Conservation (phyloP, 2,797 vertebrate genomes). For the Pterois miles region DNA sequence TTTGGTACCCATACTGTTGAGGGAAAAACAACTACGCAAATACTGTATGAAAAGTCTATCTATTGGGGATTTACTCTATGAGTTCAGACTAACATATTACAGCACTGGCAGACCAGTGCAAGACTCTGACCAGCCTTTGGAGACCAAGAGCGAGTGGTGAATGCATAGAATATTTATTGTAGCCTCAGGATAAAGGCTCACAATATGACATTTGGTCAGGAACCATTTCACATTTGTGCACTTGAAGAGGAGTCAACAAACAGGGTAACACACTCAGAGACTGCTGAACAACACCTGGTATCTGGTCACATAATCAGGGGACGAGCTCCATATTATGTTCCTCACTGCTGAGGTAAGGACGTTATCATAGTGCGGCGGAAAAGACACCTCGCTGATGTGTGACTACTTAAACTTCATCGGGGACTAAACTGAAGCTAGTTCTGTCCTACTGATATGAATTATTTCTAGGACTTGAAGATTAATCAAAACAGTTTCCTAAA, state of each 20-base stretch:
- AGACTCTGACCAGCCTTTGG: neutral
- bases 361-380: neutral
- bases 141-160: neutral
- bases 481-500: neutral
- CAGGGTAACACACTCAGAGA: neutral
- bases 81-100: neutral
- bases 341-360: neutral
- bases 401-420: neutral
- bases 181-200: neutral
- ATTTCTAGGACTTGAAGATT: neutral
- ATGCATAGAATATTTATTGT: constrained; percentile 38
- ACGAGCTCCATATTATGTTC: neutral
- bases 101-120: neutral
- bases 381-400: neutral
- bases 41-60: neutral
- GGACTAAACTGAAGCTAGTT: neutral
- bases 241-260: neutral
- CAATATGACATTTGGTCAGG: constrained; percentile 24
- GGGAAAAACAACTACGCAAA: neutral
- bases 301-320: neutral
- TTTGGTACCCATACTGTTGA: neutral
- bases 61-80: neutral
- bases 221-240: constrained; percentile 1
- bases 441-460: neutral
- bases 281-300: neutral